phyloP scores from a whole-genome alignment of 2,888 invertebrate species.

The Diadegma fenestrale region DNA sequence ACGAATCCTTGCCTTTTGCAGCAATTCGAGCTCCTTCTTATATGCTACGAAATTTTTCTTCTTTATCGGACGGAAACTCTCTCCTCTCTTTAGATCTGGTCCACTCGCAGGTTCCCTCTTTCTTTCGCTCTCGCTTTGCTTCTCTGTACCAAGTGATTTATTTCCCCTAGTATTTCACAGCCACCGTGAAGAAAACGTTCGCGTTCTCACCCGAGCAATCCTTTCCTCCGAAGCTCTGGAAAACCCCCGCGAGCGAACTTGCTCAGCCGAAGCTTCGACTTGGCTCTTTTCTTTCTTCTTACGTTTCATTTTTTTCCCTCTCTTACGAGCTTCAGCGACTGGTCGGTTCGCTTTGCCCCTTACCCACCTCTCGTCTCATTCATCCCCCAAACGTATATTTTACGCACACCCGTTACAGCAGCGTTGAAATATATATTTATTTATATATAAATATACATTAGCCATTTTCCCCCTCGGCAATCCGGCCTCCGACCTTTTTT shows the following conservation, averaged over 20 bases:
- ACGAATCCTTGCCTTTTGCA: slow-evolving; percentile 56
- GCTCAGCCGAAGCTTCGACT: slow-evolving; percentile 41
- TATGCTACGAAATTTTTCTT: slow-evolving; percentile 63
- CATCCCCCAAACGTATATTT: slow-evolving; percentile 58
- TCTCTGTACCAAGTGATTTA: slow-evolving; percentile 63
- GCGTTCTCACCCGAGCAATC: slow-evolving; percentile 60
- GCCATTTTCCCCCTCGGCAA: not conserved
- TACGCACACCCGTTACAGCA: slow-evolving; percentile 50
- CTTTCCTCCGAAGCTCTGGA: slow-evolving; percentile 57
- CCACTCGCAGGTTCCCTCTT: slow-evolving; percentile 40
- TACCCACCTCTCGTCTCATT: slow-evolving; percentile 52
- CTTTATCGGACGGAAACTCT: slow-evolving; percentile 56
- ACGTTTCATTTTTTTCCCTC: slow-evolving; percentile 3
- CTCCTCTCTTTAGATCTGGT: slow-evolving; percentile 18
- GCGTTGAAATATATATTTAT: not conserved
- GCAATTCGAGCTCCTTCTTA: slow-evolving; percentile 54
- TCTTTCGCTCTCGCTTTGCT: slow-evolving; percentile 23
- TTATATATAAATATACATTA: not conserved
- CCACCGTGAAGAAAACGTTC: slow-evolving; percentile 60
- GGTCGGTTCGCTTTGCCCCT: slow-evolving; percentile 46
- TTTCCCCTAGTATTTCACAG: slow-evolving; percentile 65
- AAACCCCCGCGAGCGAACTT: slow-evolving; percentile 56
- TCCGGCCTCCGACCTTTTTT: not conserved
- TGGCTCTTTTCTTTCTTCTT: slow-evolving; percentile 39
- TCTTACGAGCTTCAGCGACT: slow-evolving; percentile 42